Percentiles rank a stretch among this genome's conserved stretches.
Conservation (phyloP, 2,888 invertebrate species). For the Lottia gigantea region DNA sequence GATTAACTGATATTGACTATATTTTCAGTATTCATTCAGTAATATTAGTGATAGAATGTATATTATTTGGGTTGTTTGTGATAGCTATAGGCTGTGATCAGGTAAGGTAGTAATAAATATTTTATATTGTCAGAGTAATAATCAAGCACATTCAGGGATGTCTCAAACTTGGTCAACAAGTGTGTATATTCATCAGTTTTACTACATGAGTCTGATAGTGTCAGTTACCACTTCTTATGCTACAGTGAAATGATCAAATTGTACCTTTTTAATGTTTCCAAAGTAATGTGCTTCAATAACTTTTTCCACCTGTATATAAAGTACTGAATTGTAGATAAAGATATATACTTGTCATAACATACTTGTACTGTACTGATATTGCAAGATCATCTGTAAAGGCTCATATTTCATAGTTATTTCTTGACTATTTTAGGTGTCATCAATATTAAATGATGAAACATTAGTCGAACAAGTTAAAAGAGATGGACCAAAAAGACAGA, state of each 20-base stretch:
- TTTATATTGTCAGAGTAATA: neutral
- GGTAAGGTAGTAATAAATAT: constrained; percentile 52
- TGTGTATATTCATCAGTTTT: neutral
- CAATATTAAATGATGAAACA: constrained; percentile 66
- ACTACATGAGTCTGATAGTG: neutral
- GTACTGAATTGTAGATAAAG: too few relatives aligned
- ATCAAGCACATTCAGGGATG: neutral
- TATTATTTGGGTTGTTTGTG: constrained; percentile 72
- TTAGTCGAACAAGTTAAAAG: constrained; percentile 79
- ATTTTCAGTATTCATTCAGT: constrained; percentile 83
- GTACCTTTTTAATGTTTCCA: too few relatives aligned
- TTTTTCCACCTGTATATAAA: too few relatives aligned
- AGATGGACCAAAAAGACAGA: constrained; percentile 74
- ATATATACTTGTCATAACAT: too few relatives aligned
- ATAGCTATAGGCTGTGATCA: constrained; percentile 70
- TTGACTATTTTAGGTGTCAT: constrained; percentile 52
- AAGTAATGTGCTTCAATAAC: too few relatives aligned
- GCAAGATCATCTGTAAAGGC: too few relatives aligned
- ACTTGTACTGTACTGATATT: too few relatives aligned
- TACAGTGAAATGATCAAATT: too few relatives aligned
- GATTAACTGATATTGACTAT: too few relatives aligned
- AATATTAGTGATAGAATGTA: constrained; percentile 78
- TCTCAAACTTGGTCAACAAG: too few relatives aligned
- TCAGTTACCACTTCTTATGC: too few relatives aligned
- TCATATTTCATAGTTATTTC: too few relatives aligned